A percentile compares a stretch with the other conserved stretches of the same genome.
phyloP scores from a whole-genome alignment of 1,140 invertebrate species.

The Drosophila paulistorum region DNA sequence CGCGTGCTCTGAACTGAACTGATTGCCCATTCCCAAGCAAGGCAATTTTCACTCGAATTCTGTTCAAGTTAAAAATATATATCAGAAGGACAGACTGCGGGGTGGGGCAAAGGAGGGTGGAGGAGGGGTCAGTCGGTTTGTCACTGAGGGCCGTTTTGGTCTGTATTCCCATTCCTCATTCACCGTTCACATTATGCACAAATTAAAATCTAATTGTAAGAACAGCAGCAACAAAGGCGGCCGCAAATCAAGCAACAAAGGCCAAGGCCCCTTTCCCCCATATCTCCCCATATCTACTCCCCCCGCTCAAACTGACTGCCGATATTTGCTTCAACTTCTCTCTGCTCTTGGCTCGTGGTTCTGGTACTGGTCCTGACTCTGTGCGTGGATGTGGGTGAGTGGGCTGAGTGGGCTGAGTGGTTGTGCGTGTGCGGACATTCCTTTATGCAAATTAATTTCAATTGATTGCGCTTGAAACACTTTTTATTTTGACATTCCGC shows the following conservation, averaged over 20 bases:
- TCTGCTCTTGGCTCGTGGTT: not conserved
- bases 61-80: slow-evolving; percentile 24
- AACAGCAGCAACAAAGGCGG: slow-evolving; percentile 27
- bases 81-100: not conserved
- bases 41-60: slow-evolving; percentile 7
- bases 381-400: not conserved
- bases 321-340: slow-evolving; percentile 12
- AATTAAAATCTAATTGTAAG: slow-evolving; percentile 70
- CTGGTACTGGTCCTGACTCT: slow-evolving; percentile 24
- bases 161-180: slow-evolving; percentile 21
- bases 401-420: not conserved
- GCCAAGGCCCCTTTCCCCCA: slow-evolving; percentile 22
- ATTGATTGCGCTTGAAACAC: slow-evolving; percentile 73
- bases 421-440: slow-evolving; percentile 59
- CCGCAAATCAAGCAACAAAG: slow-evolving; percentile 63
- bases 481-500: slow-evolving; percentile 77
- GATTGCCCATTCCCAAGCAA: not conserved
- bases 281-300: not conserved
- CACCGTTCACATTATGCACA: slow-evolving; percentile 51
- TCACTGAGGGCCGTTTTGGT: slow-evolving; percentile 35
- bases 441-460: slow-evolving; percentile 81
- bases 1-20: not conserved
- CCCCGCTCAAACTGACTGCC: not conserved
- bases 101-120: not conserved
- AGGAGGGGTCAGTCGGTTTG: slow-evolving; percentile 19